Evolutionary conservation across 2,888 invertebrate genomes (phyloP), one percentile per base, ranked within the genome.

Genomic region (Rhorus exstirpatorius): DNA sequence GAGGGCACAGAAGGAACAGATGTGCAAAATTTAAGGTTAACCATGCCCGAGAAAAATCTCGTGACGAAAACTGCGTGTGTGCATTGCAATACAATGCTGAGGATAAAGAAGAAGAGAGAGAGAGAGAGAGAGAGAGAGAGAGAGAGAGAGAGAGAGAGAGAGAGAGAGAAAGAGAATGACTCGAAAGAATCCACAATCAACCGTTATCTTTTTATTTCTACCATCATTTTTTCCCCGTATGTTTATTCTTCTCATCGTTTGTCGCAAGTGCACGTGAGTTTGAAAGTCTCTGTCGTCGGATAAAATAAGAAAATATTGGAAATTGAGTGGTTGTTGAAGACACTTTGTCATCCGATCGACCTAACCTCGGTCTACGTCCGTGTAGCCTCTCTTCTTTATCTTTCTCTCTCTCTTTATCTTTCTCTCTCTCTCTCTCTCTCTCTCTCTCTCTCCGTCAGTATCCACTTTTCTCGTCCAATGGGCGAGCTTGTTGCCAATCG

Each of bases 11-110:
- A 79, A 82, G 85, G 87, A 88, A 90, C 91, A 91, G 91, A 92
- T 92, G 91, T 90, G 90, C 89, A 89, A 91, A 90, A 91, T 91
- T 91, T 86, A 90, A 91, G 88, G 87, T 86, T 86, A 84, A 44
- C 84, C 83, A 86, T 82, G 79, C n/a, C 78, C 51, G 83, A 68
- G 78, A 81, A 83, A 83, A 84, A 76, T 81, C 76, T 75, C 79
- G 61, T 71, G 61, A 65, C 55, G 72, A 77, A 55, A 76, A 49
- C 67, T 70, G 55, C 68, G 68, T 53, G 65, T 53, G 46, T 61
- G 71, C 51, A 76, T 84, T 68, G 60, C 68, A 68, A 75, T 82
- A 12, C 38, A 65, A 58, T 26, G 26, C 19, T 46, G 14, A 63
- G 35, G 14, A 12, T n/a, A n/a, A 12, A 12, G 12, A 0, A 21